These are phyloP conservation scores for Numida meleagris DNA, from an alignment of 2,113 vertebrate genomes.

Conservation along the genomic window DNA sequence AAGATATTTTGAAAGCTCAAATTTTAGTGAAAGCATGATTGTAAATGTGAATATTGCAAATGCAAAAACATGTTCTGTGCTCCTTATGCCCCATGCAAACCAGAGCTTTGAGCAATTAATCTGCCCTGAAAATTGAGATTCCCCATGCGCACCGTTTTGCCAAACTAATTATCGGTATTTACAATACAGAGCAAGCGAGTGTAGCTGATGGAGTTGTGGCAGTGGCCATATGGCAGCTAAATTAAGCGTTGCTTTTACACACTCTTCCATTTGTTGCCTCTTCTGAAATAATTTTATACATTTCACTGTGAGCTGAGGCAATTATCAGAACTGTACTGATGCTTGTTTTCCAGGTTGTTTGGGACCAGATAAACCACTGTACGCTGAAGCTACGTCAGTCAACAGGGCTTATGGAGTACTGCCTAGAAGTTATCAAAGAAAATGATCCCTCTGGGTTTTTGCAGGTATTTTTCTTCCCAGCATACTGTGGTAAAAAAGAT, in stretches of 20 bases:
- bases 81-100: slow-evolving; percentile 8
- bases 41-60: not conserved
- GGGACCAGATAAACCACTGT: slow-evolving; percentile 99
- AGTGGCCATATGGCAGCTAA: slow-evolving; percentile 62
- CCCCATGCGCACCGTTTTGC: slow-evolving; percentile 18
- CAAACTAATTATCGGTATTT: slow-evolving; percentile 65
- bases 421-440: slow-evolving; percentile 96
- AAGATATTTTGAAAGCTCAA: not conserved
- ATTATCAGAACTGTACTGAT: not conserved
- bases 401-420: slow-evolving; percentile 97
- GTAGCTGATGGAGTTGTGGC: slow-evolving; percentile 26
- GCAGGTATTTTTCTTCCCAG: slow-evolving; percentile 80
- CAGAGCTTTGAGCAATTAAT: slow-evolving; percentile 47
- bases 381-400: slow-evolving; percentile 98
- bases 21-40: not conserved
- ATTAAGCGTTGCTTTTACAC: slow-evolving; percentile 50
- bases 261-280: not conserved
- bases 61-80: slow-evolving; percentile 2
- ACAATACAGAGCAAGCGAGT: slow-evolving; percentile 39
- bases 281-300: slow-evolving; percentile 15
- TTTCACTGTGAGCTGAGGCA: not conserved
- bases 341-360: slow-evolving; percentile 85
- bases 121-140: slow-evolving; percentile 62
- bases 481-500: not conserved
- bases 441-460: slow-evolving; percentile 96